These are phyloP conservation scores for Ophioderma brevispina DNA, from an alignment of 35 echinoderm and acorn worm species.

Conservation along the genomic window DNA sequence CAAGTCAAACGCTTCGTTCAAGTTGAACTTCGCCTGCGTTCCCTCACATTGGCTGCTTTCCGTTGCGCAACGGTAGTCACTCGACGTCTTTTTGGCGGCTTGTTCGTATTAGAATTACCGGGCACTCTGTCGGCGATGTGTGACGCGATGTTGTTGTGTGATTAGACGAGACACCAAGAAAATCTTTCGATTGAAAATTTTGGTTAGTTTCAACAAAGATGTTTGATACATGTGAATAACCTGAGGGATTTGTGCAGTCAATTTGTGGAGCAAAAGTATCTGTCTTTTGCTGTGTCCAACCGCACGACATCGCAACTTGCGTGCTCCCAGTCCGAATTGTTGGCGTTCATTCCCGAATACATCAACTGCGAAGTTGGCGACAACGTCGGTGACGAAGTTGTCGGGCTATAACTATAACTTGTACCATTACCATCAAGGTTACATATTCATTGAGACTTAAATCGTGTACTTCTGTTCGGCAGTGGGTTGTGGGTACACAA, in stretches of 20 bases:
- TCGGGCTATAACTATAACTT: neutral
- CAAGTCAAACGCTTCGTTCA: slow-evolving; percentile 94
- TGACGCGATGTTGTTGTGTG: neutral
- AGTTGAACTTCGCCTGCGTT: slow-evolving; percentile 77
- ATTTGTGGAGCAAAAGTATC: neutral
- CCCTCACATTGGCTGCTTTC: slow-evolving; percentile 89
- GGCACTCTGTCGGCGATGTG: neutral
- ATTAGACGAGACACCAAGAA: neutral
- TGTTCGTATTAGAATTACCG: neutral
- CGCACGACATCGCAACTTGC: neutral
- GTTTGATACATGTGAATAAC: neutral
- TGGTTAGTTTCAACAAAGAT: neutral
- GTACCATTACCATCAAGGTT: neutral
- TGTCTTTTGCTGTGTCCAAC: neutral
- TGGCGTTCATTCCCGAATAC: no score
- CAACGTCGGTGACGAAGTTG: neutral
- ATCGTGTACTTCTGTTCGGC: neutral
- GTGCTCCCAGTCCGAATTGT: neutral
- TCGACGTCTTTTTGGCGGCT: slow-evolving; percentile 54
- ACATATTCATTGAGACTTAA: neutral
- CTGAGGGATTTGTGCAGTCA: neutral
- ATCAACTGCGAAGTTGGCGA: no score
- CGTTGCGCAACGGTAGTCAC: slow-evolving; percentile 69
- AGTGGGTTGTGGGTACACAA: neutral
- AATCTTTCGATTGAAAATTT: neutral